Base-by-base conservation (phyloP, 2,113 vertebrate genomes). In the Hemicordylus capensis region DNA sequence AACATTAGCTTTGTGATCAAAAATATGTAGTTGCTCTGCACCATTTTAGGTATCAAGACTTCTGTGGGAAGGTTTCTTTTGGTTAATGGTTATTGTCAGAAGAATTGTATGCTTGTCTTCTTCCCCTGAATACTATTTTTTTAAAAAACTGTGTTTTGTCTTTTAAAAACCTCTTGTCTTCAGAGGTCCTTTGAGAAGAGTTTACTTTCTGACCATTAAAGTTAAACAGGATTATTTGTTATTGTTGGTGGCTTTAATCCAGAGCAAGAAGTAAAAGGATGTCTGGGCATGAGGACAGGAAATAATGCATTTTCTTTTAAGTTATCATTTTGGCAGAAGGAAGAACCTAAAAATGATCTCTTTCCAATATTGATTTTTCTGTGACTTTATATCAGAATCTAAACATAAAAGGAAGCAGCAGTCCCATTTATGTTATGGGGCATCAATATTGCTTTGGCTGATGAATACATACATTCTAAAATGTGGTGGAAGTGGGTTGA, bases 91-190 rank as follows among this genome's bases (percentile, higher is more conserved):
- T 81, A 54, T 31, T 76, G 61, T 77, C 48, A 56, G 19, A 84
- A 64, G 63, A 58, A 83, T 75, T 64, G 28, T 75, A 31, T 66
- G 58, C 24, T 84, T 54, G 17, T 42, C 39, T 84, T 11, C 48
- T 69, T 76, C 63, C 15, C 58, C 74, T n/a, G 46, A 84, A 31
- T 26, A 22, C 9, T 46, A 4, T 51, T 76, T 22, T 56, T 56
- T 66, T 31, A 46, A 44, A 48, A 72, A n/a, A 31, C 22, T 14
- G 63, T 37, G 19, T 73, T 4, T 54, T n/a, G 51, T 15, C 46
- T 59, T 22, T n/a, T 10, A 81, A 80, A 91, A 91, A 59, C 73
- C 61, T 83, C 90, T 74, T 90, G 87, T 81, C 74, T 64, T 72
- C 66, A 39, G 39, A 54, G 63, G 54, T 10, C 83, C 63, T 81